These are phyloP conservation scores for Pollachius pollachius DNA, from an alignment of 2,113 vertebrate species.

Conservation along the genomic window DNA sequence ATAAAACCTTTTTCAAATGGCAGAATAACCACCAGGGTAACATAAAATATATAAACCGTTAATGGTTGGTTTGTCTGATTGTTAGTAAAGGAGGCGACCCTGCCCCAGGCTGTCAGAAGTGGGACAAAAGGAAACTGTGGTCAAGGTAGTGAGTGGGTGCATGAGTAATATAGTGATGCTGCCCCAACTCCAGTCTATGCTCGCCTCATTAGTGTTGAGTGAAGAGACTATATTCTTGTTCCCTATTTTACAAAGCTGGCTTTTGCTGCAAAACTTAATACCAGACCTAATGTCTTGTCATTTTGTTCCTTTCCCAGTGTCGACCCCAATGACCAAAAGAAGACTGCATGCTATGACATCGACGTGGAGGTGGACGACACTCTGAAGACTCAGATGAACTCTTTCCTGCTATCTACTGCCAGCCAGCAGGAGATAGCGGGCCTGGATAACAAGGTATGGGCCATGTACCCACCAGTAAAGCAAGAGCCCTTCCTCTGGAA, in stretches of 20 bases:
- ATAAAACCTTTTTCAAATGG: too few species aligned
- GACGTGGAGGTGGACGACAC: conserved; percentile 98
- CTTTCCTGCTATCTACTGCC: conserved; percentile 95
- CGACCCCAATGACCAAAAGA: conserved; percentile 98
- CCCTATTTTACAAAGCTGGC: neutral
- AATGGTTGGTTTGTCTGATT: too few species aligned
- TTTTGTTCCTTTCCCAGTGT: conserved; percentile 73
- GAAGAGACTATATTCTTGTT: neutral
- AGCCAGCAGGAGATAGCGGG: conserved; percentile 98
- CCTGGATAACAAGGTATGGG: conserved; percentile 92
- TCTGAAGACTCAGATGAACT: conserved; percentile 99
- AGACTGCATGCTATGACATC: conserved; percentile 99
- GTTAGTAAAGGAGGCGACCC: too few species aligned
- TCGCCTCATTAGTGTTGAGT: too few species aligned
- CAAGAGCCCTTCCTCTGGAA: neutral
- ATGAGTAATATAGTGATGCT: too few species aligned
- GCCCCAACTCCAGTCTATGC: too few species aligned
- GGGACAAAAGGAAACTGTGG: too few species aligned
- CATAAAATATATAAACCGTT: neutral
- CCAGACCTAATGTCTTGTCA: neutral
- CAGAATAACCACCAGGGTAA: neutral
- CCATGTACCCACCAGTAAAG: neutral
- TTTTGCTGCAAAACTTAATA: neutral
- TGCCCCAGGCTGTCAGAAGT: too few species aligned
- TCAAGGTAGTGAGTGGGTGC: too few species aligned